These are phyloP conservation scores for Schizopygopsis malacanthus DNA, from an alignment of 2,797 vertebrate genomes.

Conservation along the genomic window DNA sequence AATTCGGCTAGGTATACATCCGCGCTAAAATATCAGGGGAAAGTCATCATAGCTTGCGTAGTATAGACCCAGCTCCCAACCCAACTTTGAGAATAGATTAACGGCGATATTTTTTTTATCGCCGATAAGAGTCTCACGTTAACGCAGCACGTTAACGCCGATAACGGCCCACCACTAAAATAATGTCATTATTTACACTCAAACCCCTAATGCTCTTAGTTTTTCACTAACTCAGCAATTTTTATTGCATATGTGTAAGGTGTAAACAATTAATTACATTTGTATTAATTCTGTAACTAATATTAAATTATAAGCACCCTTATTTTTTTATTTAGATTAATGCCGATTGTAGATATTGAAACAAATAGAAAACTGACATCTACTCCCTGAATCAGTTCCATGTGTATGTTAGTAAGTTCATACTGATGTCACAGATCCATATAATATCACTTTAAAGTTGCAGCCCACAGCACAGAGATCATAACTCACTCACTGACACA, in stretches of 20 bases:
- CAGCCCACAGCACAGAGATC: not conserved
- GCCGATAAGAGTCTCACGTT: too few relatives aligned
- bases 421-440: not conserved
- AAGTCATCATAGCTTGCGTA: too few relatives aligned
- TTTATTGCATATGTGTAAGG: not conserved
- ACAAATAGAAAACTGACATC: not conserved
- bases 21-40: too few relatives aligned
- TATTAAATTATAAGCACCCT: not conserved
- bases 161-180: too few relatives aligned
- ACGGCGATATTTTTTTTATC: too few relatives aligned
- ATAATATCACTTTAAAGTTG: constrained; percentile 19
- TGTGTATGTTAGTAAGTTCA: not conserved
- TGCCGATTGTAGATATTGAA: not conserved
- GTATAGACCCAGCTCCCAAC: too few relatives aligned
- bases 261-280: not conserved
- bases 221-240: not conserved
- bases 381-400: not conserved
- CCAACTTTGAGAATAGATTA: too few relatives aligned
- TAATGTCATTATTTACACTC: not conserved
- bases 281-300: not conserved
- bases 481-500: constrained; percentile 34
- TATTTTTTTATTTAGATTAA: not conserved
- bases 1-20: too few relatives aligned
- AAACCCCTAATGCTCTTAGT: not conserved
- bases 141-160: too few relatives aligned